Percentiles rank a stretch among this genome's conserved stretches.
phyloP scores from a whole-genome alignment of 2,888 invertebrate genomes.

The Pilophorus perplexus region DNA sequence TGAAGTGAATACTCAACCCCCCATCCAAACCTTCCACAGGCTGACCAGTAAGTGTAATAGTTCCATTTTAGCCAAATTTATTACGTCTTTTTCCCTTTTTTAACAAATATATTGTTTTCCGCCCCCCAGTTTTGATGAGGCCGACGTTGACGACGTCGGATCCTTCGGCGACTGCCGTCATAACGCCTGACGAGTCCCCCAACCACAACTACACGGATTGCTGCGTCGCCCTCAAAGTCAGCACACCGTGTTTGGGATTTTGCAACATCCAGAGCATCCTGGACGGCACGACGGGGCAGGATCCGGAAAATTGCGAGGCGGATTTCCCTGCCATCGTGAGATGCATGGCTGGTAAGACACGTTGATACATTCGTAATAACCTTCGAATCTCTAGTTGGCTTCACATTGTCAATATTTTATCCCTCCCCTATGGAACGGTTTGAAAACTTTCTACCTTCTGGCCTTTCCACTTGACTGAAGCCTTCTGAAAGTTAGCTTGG shows the following conservation, averaged over 20 bases:
- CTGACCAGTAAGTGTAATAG: constrained; percentile 64
- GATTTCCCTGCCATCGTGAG: constrained; percentile 75
- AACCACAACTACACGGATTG: constrained; percentile 80
- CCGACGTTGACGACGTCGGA: constrained; percentile 52
- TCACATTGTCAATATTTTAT: too few species aligned
- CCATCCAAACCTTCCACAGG: constrained; percentile 74
- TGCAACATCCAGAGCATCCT: constrained; percentile 77
- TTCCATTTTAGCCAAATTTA: neutral
- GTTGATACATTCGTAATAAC: too few species aligned
- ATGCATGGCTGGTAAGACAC: constrained; percentile 55
- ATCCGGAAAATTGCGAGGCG: constrained; percentile 75
- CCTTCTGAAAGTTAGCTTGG: too few species aligned
- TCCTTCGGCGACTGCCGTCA: constrained; percentile 32
- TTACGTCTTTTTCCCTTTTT: neutral
- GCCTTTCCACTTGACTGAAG: too few species aligned
- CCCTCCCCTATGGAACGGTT: too few species aligned
- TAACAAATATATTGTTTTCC: neutral
- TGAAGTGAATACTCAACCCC: constrained; percentile 77
- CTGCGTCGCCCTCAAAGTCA: constrained; percentile 68
- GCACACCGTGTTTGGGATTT: constrained; percentile 71
- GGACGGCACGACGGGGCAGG: constrained; percentile 72
- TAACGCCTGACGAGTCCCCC: constrained; percentile 49
- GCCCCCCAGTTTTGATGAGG: neutral
- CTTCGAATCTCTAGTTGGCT: too few species aligned
- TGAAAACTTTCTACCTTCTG: too few species aligned